Evolutionary conservation across 2,797 vertebrate species (phyloP), one percentile per base, ranked within the genome.

Genomic region (Myoxocephalus aenaeus): DNA sequence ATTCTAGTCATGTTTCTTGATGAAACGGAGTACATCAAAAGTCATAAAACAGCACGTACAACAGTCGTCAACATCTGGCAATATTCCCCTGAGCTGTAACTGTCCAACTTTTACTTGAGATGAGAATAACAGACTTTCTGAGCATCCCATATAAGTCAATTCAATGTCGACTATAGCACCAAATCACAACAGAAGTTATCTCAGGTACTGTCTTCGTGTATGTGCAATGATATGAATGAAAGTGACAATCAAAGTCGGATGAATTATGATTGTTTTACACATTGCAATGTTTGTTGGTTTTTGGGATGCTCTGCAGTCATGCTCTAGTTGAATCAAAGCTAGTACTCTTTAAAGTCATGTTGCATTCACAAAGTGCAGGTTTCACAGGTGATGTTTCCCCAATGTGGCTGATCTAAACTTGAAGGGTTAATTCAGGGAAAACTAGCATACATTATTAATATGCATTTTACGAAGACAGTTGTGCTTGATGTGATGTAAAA

Each of bases 401-500:
- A 34, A 10, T 48, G 48, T 66, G 66, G 27, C 74, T 57, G 44
- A 80, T 72, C 67, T 75, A 36, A 66, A 58, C 53, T 13, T 70
- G 8, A 68, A 73, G 67, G 46, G 13, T 64, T 53, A 67, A 5
- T 72, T 79, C 12, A 59, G 51, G 51, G 42, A 65, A 83, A 80
- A 65, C 40, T 65, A 48, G 14, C 59, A 63, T 84, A 50, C 66
- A 53, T 66, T 81, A 83, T 65, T 3, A 77, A 78, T 80, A 77
- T 74, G 53, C 42, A 86, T 72, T 83, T 75, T 67, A 63, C 56
- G 79, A 82, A 85, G 77, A 86, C 79, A 93, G 70, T 86, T 89
- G 85, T 86, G 75, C 79, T 82, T 83, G 75, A 57, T 69, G 42
- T 91, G 87, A 91, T 87, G 72, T 80, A 80, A 93, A 88, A 50